These are phyloP conservation scores for Eunapius fragilis DNA, from an alignment of 37 sponge, comb jelly and placozoan genomes.

Conservation along the genomic window DNA sequence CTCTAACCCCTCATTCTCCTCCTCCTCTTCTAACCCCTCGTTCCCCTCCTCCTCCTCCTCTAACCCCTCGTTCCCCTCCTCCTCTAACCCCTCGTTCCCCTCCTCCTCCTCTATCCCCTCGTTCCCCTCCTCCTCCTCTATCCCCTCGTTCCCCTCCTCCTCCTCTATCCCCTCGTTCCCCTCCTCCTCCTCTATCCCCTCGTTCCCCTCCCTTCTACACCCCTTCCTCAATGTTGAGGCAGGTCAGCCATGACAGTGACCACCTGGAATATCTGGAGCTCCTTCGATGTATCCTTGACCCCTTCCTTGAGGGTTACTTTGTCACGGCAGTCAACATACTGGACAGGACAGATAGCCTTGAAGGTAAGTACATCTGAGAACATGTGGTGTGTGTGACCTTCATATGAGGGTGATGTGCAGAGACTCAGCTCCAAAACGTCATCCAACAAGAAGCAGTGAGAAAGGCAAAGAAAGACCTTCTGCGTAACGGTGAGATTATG, in stretches of 20 bases:
- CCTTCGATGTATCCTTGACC: slow-evolving; percentile 55
- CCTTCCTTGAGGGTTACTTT: slow-evolving; percentile 74
- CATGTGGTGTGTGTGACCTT: neutral
- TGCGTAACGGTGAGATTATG: slow-evolving; percentile 5
- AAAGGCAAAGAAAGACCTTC: neutral
- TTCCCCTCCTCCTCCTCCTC: neutral
- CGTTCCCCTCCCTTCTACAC: neutral
- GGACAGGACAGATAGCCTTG: neutral
- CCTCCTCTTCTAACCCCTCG: neutral
- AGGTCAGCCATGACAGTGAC: slow-evolving; percentile 9
- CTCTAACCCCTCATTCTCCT: neutral
- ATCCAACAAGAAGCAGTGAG: neutral
- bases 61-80: neutral
- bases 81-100: slow-evolving; percentile 2
- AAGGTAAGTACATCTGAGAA: neutral
- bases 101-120: neutral
- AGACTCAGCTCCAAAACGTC: neutral
- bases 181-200: slow-evolving; percentile 7
- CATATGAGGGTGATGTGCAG: neutral
- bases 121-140: neutral
- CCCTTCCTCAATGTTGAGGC: neutral
- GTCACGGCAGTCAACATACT: slow-evolving; percentile 10
- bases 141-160: neutral
- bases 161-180: neutral
- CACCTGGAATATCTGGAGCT: slow-evolving; percentile 34